These are phyloP conservation scores for Serilophus lunatus DNA, from an alignment of 2,113 vertebrate species.

Conservation along the genomic window DNA sequence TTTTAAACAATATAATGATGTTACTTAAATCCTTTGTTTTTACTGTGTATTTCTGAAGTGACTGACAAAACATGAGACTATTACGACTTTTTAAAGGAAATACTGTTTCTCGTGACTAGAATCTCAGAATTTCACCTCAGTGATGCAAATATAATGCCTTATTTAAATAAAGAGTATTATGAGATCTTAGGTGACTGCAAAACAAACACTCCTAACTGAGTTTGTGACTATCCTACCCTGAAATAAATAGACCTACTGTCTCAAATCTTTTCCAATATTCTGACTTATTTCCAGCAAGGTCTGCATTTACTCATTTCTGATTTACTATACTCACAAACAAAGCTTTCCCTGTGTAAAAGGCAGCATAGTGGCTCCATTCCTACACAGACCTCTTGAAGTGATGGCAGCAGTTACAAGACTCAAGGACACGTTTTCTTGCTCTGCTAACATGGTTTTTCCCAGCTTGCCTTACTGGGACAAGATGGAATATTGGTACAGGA, in stretches of 20 bases:
- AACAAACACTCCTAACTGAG: background rate
- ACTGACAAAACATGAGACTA: background rate
- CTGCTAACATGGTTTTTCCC: background rate
- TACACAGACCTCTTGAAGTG: background rate
- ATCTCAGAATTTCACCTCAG: background rate
- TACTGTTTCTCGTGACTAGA: background rate
- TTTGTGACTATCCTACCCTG: background rate
- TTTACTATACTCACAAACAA: background rate
- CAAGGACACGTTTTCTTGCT: background rate
- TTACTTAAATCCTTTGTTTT: background rate
- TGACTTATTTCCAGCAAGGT: background rate
- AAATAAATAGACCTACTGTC: background rate
- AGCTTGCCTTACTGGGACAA: background rate
- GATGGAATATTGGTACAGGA: constrained; percentile 1
- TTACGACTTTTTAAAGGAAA: background rate
- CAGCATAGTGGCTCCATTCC: background rate
- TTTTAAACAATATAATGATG: background rate
- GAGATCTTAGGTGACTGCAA: background rate
- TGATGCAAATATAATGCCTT: background rate
- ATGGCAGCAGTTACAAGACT: background rate
- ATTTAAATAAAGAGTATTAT: background rate
- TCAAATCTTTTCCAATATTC: background rate
- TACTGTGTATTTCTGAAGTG: background rate
- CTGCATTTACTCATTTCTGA: background rate
- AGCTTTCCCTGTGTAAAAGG: background rate